These are phyloP conservation scores for Cryptomyrus ogoouensis DNA, from an alignment of 2,113 vertebrate genomes.

Conservation along the genomic window DNA sequence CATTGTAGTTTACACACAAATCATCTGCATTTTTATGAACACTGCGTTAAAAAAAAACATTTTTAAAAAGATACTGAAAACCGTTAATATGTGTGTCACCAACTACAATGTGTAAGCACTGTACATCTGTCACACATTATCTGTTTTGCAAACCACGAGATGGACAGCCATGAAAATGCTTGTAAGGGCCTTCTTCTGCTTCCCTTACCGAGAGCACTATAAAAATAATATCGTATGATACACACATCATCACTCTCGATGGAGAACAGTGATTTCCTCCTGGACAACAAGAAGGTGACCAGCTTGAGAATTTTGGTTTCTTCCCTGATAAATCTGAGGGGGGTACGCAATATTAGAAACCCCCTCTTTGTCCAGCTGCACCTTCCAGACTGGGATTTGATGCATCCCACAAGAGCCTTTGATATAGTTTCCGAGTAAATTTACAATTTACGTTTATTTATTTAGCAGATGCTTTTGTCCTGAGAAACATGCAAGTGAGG, in stretches of 20 bases:
- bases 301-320: background rate
- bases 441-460: background rate
- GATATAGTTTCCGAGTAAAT: background rate
- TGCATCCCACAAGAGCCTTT: background rate
- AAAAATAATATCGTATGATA: background rate
- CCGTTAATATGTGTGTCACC: conserved; percentile 37
- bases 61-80: conserved; percentile 10
- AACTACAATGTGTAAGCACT: conserved; percentile 30
- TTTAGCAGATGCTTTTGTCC: background rate
- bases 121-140: conserved; percentile 43
- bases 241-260: background rate
- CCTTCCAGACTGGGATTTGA: background rate
- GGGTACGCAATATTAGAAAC: background rate
- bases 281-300: background rate
- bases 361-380: background rate
- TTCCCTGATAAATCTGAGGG: background rate
- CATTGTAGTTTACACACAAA: conserved; percentile 22
- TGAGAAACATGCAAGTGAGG: background rate
- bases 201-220: background rate
- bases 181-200: background rate
- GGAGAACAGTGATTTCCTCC: background rate
- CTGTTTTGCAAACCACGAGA: conserved; percentile 12
- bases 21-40: conserved; percentile 19
- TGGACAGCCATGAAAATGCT: background rate
- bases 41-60: background rate